A percentile compares a stretch with the other conserved stretches of the same genome.
Evolutionary conservation across 1,140 invertebrate genomes (phyloP).

Genomic region (Acromyrmex charruanus): DNA sequence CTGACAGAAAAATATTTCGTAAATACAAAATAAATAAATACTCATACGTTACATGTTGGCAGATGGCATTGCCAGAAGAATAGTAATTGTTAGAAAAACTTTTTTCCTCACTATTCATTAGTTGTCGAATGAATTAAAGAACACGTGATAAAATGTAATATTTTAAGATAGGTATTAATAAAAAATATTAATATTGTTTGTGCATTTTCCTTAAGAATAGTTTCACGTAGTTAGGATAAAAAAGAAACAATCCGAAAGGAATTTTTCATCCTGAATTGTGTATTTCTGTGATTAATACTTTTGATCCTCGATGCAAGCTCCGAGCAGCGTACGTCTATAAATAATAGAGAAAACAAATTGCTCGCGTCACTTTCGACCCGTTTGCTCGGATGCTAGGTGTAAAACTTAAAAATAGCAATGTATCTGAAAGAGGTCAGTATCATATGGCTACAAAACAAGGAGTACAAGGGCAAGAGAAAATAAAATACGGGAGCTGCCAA

Average conservation of each 20-base stretch:
- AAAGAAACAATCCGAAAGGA: background rate
- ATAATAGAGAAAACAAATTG: slow-evolving; percentile 27
- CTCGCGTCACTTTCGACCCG: slow-evolving; percentile 27
- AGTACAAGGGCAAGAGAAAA: slow-evolving; percentile 56
- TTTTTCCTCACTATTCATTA: background rate
- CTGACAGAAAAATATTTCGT: slow-evolving; percentile 13
- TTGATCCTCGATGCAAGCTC: background rate
- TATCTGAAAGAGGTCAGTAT: slow-evolving; percentile 59
- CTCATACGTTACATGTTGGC: background rate
- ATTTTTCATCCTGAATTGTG: background rate
- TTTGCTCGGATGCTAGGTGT: background rate
- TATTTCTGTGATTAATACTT: slow-evolving; percentile 25
- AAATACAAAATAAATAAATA: slow-evolving; percentile 21
- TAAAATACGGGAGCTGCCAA: slow-evolving; percentile 71
- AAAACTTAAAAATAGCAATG: slow-evolving; percentile 39
- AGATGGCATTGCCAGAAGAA: background rate
- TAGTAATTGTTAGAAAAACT: background rate
- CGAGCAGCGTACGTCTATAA: background rate
- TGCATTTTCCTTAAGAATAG: background rate
- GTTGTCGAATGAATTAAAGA: background rate
- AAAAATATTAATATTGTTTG: background rate
- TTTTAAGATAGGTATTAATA: background rate
- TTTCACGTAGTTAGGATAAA: background rate
- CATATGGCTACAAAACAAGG: slow-evolving; percentile 48
- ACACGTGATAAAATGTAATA: background rate